Evolutionary conservation across 1,140 invertebrate species (phyloP), one percentile per base, ranked within the genome.

Genomic region (Epicauta chinensis): DNA sequence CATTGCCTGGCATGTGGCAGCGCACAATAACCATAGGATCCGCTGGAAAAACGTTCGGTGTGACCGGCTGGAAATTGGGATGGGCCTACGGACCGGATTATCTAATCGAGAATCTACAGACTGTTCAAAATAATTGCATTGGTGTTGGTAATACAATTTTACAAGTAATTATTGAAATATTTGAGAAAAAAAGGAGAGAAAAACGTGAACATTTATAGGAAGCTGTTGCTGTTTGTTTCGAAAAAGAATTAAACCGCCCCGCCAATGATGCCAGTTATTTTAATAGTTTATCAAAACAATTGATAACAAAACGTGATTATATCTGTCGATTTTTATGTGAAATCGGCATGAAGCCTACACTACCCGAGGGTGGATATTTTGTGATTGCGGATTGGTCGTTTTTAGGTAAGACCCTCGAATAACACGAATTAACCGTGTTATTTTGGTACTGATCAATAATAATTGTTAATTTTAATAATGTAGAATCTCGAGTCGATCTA

Each of bases 1-100:
- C 91, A 0, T 68, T 98, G 7, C 93, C 96, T n/a, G 93, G 77
- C 3, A 99, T 99, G 97, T 99, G 91, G 86, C 93, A 98, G 51
- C 79, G 96, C 44, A 99, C 97, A 0, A 86, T 99, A 14, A 98
- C 97, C 0, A 86, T 99, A 62, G 94, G 97, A 0, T 97, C 93
- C 39, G 95, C 94, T 0, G 97, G 97, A 0, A 98, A 98, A 77
- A 94, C 93, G 0, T 98, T 98, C 72, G 94, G 91, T 59, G 91
- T 94, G 3, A 99, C 97, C 3, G 97, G 97, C 2, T 96, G 93
- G 93, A 97, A 95, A 77, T 81, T 84, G 5, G 95, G 96, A n/a
- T 99, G 97, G 96, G 89, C 89, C 1, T 92, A 98, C 70, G 92
- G 89, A 2, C 91, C 93, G 1, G 77, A 80, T 4, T 73, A 82